Base-by-base conservation (phyloP, 2,888 invertebrate species). In the Fragum sueziense region DNA sequence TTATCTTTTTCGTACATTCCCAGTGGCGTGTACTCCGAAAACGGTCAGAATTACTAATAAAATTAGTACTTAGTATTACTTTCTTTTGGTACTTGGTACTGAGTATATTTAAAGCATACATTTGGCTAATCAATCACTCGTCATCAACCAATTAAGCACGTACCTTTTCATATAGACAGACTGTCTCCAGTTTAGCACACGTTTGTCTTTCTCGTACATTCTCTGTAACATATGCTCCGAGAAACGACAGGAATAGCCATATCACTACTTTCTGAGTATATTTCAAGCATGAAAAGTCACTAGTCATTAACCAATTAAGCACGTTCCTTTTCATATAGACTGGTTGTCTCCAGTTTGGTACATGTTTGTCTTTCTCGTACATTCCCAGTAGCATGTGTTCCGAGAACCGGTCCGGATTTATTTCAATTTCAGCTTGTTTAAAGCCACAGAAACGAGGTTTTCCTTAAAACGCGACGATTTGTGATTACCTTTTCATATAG, bases 1-100 rank as follows among this genome's bases (percentile, higher is more conserved):
- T 65, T 65, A 41, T 65, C 65, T n/a, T 41, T 65, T 20, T 65
- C 41, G n/a, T 65, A 37, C 65, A 65, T 65, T 1, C 65, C 65
- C 9, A 65, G 41, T 65, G 25, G 11, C 65, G 41, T 65, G 25
- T 65, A 25, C 17, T 65, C 65, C 6, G 65, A 65, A n/a, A 65
- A 41, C n/a, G 22, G 22, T 14, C 41, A 41, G n/a, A 41, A 9
- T 14, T 41, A 41, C 41, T 17, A 9, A 41, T 17, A 9, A 11
- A 9, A 11, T 41, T 41, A 41, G 17, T 9, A n/a, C n/a, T n/a
- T n/a, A n/a, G n/a, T n/a, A n/a, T n/a, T n/a, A n/a, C n/a, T n/a
- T n/a, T n/a, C n/a, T n/a, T n/a, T n/a, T n/a, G n/a, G n/a, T n/a
- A n/a, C n/a, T n/a, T n/a, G n/a, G n/a, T 9, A 11, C 9, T 14